Conservation (phyloP, 2,113 vertebrate genomes). For the Brachyhypopomus gauderio region DNA sequence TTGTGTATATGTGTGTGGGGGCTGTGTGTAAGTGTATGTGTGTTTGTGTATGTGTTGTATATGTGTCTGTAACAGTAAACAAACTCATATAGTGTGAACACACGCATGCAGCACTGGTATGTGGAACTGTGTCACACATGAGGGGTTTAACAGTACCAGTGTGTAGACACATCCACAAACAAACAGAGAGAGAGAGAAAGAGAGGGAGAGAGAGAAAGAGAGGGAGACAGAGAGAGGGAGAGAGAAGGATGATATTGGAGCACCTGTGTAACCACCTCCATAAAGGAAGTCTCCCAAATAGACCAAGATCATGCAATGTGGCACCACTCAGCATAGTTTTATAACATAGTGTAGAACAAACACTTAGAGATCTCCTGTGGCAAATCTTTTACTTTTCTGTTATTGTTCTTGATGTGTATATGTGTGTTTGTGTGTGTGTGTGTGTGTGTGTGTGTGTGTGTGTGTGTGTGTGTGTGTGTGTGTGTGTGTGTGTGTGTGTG, state of each 20-base stretch:
- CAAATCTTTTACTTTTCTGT: too few relatives aligned
- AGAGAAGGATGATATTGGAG: too few relatives aligned
- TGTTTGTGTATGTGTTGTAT: too few relatives aligned
- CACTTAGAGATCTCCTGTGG: too few relatives aligned
- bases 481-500: too few relatives aligned
- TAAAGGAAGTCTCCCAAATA: background rate
- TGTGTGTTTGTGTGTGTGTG: background rate
- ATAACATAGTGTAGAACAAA: too few relatives aligned
- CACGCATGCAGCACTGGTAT: background rate
- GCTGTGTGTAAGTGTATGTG: too few relatives aligned
- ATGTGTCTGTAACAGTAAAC: too few relatives aligned
- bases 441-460: background rate
- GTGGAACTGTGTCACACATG: background rate
- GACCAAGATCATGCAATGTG: slow-evolving; percentile 3
- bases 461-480: background rate
- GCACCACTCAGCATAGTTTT: background rate
- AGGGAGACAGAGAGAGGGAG: background rate
- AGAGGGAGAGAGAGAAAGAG: background rate
- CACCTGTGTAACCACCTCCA: background rate
- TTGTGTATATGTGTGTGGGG: too few relatives aligned
- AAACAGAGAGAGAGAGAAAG: background rate
- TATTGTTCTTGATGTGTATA: too few relatives aligned
- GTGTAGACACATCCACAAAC: background rate
- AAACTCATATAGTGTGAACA: background rate
- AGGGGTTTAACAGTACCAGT: background rate